Percentiles rank a stretch among this genome's conserved stretches.
Conservation (phyloP, 2,113 vertebrate genomes). For the Carlito syrichta region DNA sequence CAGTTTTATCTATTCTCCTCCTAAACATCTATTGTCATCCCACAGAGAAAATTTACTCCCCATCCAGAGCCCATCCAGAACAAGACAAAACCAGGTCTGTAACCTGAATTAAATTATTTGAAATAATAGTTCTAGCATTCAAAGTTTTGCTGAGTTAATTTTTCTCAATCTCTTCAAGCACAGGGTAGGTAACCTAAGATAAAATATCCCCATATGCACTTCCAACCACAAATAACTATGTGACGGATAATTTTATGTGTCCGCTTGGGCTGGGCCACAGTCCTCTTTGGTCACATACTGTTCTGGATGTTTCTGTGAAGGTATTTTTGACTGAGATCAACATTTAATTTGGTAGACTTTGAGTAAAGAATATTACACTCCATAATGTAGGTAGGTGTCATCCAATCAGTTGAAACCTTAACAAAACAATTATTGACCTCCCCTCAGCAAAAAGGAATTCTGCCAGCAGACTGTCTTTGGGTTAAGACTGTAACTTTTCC, state of each 20-base stretch:
- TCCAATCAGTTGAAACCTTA: neutral
- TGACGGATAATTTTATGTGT: neutral
- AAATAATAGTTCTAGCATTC: neutral
- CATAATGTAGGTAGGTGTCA: neutral
- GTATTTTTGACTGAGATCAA: neutral
- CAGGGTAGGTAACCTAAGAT: too few relatives aligned
- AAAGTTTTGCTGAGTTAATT: neutral
- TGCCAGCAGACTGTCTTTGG: neutral
- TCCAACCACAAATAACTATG: neutral
- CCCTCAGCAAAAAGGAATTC: neutral
- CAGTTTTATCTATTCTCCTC: neutral
- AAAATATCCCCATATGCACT: neutral
- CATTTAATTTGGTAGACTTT: neutral
- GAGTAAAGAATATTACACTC: neutral
- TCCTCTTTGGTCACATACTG: neutral
- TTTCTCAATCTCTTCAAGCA: neutral
- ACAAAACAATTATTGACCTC: neutral
- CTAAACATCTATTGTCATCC: neutral
- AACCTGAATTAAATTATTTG: neutral
- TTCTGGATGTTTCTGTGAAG: neutral
- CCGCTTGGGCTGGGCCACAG: neutral
- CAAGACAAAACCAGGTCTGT: neutral
- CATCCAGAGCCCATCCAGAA: neutral
- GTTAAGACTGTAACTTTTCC: neutral
- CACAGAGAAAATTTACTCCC: neutral